Evolutionary conservation across 2,888 invertebrate species (phyloP).

Genomic region (Diploptera punctata): DNA sequence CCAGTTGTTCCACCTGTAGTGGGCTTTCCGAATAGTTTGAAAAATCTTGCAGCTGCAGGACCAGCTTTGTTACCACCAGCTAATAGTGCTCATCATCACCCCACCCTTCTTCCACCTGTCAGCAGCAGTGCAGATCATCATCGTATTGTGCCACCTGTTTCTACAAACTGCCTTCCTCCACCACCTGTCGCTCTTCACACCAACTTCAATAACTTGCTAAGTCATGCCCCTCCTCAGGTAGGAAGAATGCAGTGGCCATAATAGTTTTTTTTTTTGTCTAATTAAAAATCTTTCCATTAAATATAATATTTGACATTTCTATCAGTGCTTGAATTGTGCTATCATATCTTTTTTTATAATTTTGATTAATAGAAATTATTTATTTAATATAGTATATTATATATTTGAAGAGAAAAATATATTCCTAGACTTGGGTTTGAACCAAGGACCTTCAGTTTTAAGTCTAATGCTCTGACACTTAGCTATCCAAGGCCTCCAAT

Average conservation of each 20-base stretch:
- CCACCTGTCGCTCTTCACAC: conserved; percentile 24
- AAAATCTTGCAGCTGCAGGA: not conserved
- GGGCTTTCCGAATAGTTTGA: not conserved
- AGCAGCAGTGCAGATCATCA: conserved; percentile 5
- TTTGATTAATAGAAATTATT: too few species aligned
- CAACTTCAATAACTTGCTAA: conserved; percentile 23
- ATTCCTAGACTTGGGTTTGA: too few species aligned
- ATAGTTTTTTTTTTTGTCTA: conserved; percentile 2
- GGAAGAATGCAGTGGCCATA: conserved; percentile 37
- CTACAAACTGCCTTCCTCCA: conserved; percentile 19
- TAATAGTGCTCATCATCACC: conserved; percentile 11
- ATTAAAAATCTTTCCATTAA: too few species aligned
- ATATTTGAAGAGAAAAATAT: too few species aligned
- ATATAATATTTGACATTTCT: too few species aligned
- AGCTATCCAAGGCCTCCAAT: too few species aligned
- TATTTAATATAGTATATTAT: too few species aligned
- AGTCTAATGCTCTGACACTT: too few species aligned
- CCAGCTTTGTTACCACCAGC: conserved; percentile 10
- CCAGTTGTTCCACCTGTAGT: conserved; percentile 7
- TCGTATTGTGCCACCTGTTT: not conserved
- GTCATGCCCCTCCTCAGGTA: conserved; percentile 29
- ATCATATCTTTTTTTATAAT: too few species aligned
- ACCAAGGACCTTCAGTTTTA: too few species aligned
- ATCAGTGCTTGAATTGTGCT: too few species aligned
- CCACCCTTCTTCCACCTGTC: not conserved